Base-by-base conservation (phyloP, 1,140 invertebrate genomes). In the Teleopsis dalmanni region DNA sequence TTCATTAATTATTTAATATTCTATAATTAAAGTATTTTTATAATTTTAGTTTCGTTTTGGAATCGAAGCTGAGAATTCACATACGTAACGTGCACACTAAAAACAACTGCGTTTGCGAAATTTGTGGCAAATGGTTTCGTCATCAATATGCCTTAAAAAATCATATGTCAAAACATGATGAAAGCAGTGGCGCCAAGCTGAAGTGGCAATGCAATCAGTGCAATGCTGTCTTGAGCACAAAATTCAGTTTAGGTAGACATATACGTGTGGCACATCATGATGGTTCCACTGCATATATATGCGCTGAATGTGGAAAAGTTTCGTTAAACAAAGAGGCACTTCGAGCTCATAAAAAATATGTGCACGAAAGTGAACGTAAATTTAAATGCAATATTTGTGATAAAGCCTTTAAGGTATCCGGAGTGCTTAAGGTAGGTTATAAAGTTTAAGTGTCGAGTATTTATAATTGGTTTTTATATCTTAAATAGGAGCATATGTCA, bases 401-500 rank as follows among this genome's bases (percentile, higher is more conserved):
- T 23, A 60, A 60, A 44, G 51, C 57, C 14, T 60, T 60, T 36
- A 60, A 60, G 31, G 52, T 49, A 7, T 13, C 34, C 3, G 36
- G 33, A 21, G 29, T 37, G 9, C 34, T 48, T 23, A 48, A 29
- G n/a, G 47, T 48, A 42, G 4, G 21, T 29, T 18, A 22, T 14
- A 40, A 21, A 14, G 18, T 25, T 13, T 5, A 26, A 3, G 9
- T 47, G 9, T 8, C 34, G 14, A 16, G 16, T 16, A 36, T 36
- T 36, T 13, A 18, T 34, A 9, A 38, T 34, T 33, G 29, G 29
- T 11, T 34, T 23, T 19, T 49, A 11, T 53, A 46, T 5, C 34
- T 54, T n/a, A 50, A 56, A 7, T 48, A 62, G 18, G 61, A 64
- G 25, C 61, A 64, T 51, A 57, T 58, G 22, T 53, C 61, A 13